Base-by-base conservation (phyloP, 2,797 vertebrate genomes). In the Tokudaia tokunoshimensis region DNA sequence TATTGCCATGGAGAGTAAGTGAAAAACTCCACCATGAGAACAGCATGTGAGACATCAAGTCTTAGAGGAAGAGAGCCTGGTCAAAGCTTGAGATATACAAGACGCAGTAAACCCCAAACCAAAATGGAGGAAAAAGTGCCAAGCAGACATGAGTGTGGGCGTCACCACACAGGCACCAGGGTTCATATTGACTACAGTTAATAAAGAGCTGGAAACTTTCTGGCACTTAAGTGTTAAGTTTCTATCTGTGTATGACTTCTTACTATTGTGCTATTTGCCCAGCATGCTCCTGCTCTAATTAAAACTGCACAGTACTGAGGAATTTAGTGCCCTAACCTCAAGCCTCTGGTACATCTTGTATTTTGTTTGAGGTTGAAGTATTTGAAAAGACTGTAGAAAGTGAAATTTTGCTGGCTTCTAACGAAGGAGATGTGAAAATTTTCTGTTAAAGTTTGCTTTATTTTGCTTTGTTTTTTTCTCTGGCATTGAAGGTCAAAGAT, bases 261-360 rank as follows among this genome's bases (percentile, higher is more conserved):
- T 78, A 81, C 47, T 55, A 31, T 79, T 22, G 17, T 91, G 88
- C 44, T 95, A 14, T 44, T 44, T 96, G 96, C 91, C 83, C 78
- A 50, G 92, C 24, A 6, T 87, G 52, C 92, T 24, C 22, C 37
- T 92, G 92, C 92, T 93, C 86, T 97, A 94, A 97, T 97, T 98
- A 98, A 98, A 95, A 98, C 98, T 98, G 97, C 97, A 98, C 97
- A 78, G 95, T 86, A 47, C 94, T 97, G 97, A 98, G 98, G 99
- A 99, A 99, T 99, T 99, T 99, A 97, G 96, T 97, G 95, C 97
- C 96, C 84, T 95, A 91, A 85, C 75, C 97, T 98, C 90, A 97
- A 96, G 75, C 74, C 20, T 55, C 31, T 83, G 55, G 89, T 94
- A 34, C 24, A 94, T 95, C 96, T 96, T 70, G 96, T 97, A 95